Evolutionary conservation across 2,888 invertebrate species (phyloP), one percentile per base, ranked within the genome.

Genomic region (Drosophila incognita): DNA sequence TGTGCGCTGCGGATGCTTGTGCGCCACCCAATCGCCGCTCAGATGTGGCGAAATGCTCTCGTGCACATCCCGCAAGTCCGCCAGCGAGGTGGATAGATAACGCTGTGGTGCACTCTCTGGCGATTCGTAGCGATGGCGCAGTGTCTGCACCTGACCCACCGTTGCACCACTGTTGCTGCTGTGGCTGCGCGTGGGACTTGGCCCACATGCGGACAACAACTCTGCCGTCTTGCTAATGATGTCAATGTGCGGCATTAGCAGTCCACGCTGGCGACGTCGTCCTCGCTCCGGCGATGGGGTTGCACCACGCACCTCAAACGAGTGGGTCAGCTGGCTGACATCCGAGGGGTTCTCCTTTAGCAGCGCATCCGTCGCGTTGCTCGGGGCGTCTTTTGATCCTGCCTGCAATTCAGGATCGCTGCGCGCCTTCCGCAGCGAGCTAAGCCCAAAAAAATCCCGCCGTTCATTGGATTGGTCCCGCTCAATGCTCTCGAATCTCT

Each of bases 161-260:
- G 94, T 92, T 49, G 96, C 96, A 48, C 96, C 80, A 27, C 89
- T 87, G 63, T 76, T 83, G 76, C 85, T 89, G 81, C 89, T 87
- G 38, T 78, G 83, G 11, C 88, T 88, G 24, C 90, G 88, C 31
- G 78, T 72, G 58, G 92, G 79, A 86, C 85, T 75, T 3, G 66
- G 67, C 31, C 84, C 57, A 29, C 57, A 57, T 2, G 49, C 83
- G 38, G 83, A 85, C 11, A 94, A 93, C 27, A 94, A 94, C 79
- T 94, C 94, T 0, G 97, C 97, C 64, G 97, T 95, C 93, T 97
- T 97, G 83, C 97, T 97, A 83, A 97, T 98, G n/a, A 97, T 95
- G 86, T 97, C 97, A 79, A 97, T 97, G 88, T 96, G 97, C 0
- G 97, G 97, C 97, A 97, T 97, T 76, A 95, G 95, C 18, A 97